Evolutionary conservation across 2,797 vertebrate species (phyloP).

Genomic region (Simalia tracyae): DNA sequence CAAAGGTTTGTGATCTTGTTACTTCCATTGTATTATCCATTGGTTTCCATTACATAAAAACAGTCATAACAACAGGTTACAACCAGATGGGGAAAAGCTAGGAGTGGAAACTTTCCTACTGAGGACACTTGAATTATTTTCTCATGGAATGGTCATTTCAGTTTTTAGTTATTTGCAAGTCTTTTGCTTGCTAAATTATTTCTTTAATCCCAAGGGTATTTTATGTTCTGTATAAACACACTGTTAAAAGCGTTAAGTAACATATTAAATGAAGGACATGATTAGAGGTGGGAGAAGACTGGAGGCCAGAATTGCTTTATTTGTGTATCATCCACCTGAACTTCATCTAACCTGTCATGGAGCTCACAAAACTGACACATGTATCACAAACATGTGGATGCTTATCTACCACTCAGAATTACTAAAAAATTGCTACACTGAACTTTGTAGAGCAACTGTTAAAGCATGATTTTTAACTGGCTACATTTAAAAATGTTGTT

Average conservation of each 20-base stretch:
- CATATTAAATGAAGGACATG: background rate
- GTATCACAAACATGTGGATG: background rate
- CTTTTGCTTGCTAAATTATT: conserved; percentile 43
- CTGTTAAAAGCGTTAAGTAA: conserved; percentile 19
- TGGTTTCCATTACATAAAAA: conserved; percentile 15
- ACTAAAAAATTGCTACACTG: background rate
- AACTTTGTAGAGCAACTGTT: conserved; percentile 19
- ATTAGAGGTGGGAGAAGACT: background rate
- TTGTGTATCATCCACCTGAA: background rate
- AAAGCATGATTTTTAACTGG: conserved; percentile 36
- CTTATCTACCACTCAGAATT: conserved; percentile 24
- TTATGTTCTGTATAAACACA: conserved; percentile 4
- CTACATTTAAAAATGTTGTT: conserved; percentile 48
- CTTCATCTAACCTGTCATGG: accelerated
- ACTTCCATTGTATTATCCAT: conserved; percentile 15
- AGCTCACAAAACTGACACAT: background rate
- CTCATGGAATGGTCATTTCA: conserved; percentile 31
- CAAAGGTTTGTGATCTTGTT: conserved; percentile 49
- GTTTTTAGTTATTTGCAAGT: conserved; percentile 40
- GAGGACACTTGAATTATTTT: background rate
- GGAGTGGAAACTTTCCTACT: conserved; percentile 35
- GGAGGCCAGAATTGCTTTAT: accelerated
- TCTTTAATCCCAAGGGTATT: conserved; percentile 10
- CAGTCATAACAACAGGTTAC: background rate
- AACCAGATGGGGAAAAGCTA: conserved; percentile 3